Conservation (phyloP, 2,888 invertebrate species). For the Pogonocherus hispidulus region DNA sequence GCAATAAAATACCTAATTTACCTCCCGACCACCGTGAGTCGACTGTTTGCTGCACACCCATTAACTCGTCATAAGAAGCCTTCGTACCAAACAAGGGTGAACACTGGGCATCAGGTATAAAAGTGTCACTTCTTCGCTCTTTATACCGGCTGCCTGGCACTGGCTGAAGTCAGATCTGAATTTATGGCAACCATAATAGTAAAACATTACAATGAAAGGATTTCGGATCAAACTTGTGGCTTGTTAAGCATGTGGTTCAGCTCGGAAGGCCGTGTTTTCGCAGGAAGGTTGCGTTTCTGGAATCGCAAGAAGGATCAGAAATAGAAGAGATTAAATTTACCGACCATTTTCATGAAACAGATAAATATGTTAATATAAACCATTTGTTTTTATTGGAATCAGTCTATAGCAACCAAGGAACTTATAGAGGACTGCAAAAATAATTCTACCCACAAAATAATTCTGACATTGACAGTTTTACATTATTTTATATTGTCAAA, state of each 20-base stretch:
- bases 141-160: conserved; percentile 9
- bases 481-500: no score
- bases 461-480: no score
- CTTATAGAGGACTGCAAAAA: no score
- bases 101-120: conserved; percentile 30
- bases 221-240: neutral
- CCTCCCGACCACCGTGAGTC: conserved; percentile 26
- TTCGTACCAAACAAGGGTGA: conserved; percentile 26
- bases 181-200: conserved; percentile 10
- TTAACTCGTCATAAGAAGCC: conserved; percentile 27
- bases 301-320: no score
- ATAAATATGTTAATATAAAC: no score
- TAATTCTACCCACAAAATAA: no score
- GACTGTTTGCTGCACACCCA: conserved; percentile 25
- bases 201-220: neutral
- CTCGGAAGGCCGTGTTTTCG: no score
- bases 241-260: neutral
- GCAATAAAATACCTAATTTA: conserved; percentile 29
- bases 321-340: no score
- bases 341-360: no score
- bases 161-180: conserved; percentile 9
- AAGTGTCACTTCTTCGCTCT: conserved; percentile 21
- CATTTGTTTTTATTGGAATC: no score
- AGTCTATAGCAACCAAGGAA: no score
- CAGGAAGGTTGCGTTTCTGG: no score